Evolutionary conservation across 2,888 invertebrate species (phyloP).

Genomic region (Pheosia tremula): DNA sequence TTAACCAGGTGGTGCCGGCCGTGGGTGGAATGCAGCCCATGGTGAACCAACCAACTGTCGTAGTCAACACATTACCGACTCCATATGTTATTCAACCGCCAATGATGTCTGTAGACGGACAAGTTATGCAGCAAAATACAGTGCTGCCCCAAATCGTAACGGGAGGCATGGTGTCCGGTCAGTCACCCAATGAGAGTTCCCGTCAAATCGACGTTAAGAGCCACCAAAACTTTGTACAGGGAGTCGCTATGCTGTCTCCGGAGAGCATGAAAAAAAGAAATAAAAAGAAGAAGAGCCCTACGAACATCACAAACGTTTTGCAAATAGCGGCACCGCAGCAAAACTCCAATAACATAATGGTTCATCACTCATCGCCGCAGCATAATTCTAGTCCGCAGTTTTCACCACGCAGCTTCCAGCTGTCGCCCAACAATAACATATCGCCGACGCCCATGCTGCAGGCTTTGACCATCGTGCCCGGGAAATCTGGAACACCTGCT

Average conservation of each 20-base stretch:
- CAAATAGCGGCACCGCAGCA: conserved; percentile 88
- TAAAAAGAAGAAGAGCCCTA: conserved; percentile 90
- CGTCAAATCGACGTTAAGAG: conserved; percentile 84
- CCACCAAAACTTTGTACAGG: conserved; percentile 67
- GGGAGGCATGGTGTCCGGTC: conserved; percentile 86
- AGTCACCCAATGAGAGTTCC: conserved; percentile 73
- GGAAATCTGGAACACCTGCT: conserved; percentile 89
- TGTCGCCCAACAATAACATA: conserved; percentile 88
- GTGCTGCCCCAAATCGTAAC: conserved; percentile 89
- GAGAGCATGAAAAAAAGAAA: conserved; percentile 87
- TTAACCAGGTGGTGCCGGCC: conserved; percentile 87
- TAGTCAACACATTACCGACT: conserved; percentile 91
- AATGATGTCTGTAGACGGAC: conserved; percentile 90
- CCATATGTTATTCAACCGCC: conserved; percentile 92
- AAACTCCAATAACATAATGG: conserved; percentile 86
- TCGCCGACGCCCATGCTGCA: conserved; percentile 89
- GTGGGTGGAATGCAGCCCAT: conserved; percentile 87
- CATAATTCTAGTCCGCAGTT: conserved; percentile 82
- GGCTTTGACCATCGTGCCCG: conserved; percentile 90
- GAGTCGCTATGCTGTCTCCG: conserved; percentile 86
- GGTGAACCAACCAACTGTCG: conserved; percentile 90
- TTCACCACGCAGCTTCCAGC: conserved; percentile 90
- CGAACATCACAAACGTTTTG: conserved; percentile 88
- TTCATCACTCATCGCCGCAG: conserved; percentile 78
- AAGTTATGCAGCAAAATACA: conserved; percentile 87